A percentile compares a stretch with the other conserved stretches of the same genome.
Evolutionary conservation across 2,113 vertebrate species (phyloP).

Genomic region (Seriola dumerili): DNA sequence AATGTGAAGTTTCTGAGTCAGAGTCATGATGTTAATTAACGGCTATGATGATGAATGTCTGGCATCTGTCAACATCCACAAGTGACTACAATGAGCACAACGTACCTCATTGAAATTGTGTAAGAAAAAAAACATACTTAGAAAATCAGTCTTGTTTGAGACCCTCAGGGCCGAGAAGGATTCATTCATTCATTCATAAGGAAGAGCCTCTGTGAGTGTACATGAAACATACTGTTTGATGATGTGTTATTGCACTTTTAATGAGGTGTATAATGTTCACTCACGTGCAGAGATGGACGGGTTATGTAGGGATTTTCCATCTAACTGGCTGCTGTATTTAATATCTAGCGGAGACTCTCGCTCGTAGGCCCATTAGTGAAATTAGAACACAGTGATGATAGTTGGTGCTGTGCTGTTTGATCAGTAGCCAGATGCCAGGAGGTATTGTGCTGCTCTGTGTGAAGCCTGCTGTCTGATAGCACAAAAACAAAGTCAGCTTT

Average conservation of each 20-base stretch:
- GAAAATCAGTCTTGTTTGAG: neutral
- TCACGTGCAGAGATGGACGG: neutral
- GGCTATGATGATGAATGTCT: neutral
- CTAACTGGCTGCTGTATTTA: constrained; percentile 31
- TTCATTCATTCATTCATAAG: constrained; percentile 6
- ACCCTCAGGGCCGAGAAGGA: neutral
- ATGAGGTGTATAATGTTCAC: constrained; percentile 5
- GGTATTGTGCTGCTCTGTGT: constrained; percentile 57
- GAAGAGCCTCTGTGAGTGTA: neutral
- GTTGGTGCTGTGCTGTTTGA: constrained; percentile 59
- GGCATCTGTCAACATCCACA: neutral
- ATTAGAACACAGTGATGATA: constrained; percentile 34
- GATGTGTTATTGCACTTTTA: neutral
- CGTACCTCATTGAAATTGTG: neutral
- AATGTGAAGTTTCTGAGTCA: neutral
- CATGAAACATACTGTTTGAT: constrained; percentile 6
- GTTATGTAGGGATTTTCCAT: neutral
- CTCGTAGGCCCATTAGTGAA: constrained; percentile 40
- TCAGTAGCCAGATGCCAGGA: constrained; percentile 60
- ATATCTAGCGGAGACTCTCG: constrained; percentile 21
- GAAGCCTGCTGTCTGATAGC: constrained; percentile 42
- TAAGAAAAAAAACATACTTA: neutral
- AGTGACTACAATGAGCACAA: neutral
- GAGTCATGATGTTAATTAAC: neutral
- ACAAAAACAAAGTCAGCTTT: constrained; percentile 56